Percentiles rank a stretch among this genome's conserved stretches.
phyloP scores from a whole-genome alignment of 2,888 invertebrate genomes.

The Rhingia rostrata region DNA sequence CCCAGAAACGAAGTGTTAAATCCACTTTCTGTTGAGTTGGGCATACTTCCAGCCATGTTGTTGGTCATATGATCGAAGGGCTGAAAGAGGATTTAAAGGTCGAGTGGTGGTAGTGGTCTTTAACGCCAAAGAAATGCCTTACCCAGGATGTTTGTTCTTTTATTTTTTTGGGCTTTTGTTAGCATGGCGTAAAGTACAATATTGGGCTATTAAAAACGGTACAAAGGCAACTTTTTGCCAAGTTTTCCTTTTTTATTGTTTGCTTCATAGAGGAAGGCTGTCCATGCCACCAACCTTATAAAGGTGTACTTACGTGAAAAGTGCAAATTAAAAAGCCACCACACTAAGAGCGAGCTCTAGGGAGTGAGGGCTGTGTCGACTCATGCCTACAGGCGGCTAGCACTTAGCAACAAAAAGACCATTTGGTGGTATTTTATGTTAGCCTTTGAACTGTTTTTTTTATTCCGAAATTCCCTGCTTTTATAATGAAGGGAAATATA shows the following conservation, averaged over 20 bases:
- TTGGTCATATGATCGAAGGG: constrained; percentile 7
- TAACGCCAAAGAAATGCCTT: constrained; percentile 30
- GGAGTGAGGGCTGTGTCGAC: background rate
- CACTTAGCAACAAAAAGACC: constrained; percentile 51
- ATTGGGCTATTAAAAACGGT: constrained; percentile 41
- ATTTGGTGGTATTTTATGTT: constrained; percentile 54
- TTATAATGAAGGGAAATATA: constrained; percentile 57
- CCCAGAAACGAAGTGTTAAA: constrained; percentile 56
- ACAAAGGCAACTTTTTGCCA: constrained; percentile 35
- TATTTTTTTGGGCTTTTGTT: constrained; percentile 26
- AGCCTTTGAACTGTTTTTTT: constrained; percentile 26
- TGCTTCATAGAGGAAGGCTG: background rate
- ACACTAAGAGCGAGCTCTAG: constrained; percentile 22
- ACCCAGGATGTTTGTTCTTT: constrained; percentile 29
- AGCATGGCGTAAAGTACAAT: constrained; percentile 8
- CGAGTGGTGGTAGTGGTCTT: background rate
- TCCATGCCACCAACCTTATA: constrained; percentile 11
- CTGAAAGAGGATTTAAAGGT: constrained; percentile 45
- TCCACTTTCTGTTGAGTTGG: constrained; percentile 52
- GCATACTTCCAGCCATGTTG: constrained; percentile 41
- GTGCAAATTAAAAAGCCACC: constrained; percentile 68
- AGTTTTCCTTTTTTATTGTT: constrained; percentile 1
- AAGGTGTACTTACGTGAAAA: constrained; percentile 62
- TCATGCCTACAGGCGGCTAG: constrained; percentile 10
- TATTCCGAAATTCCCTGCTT: constrained; percentile 58